Conservation (phyloP, 1,140 invertebrate species). For the Tenebrio molitor region DNA sequence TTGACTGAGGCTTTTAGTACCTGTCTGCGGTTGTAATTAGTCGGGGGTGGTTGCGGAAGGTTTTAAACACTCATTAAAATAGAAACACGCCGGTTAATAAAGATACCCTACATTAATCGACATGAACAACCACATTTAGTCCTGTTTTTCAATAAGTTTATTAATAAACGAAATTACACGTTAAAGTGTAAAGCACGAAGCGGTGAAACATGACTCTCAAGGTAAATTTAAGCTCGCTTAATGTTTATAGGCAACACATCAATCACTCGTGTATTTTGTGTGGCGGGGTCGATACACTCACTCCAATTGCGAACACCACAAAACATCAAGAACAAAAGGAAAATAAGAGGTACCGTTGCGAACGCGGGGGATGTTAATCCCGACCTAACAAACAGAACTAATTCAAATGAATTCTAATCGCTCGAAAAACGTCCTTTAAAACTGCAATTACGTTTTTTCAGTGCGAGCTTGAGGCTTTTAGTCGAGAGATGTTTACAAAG, state of each 20-base stretch:
- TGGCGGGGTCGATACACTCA: neutral
- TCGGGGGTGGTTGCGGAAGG: too few relatives aligned
- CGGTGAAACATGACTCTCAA: neutral
- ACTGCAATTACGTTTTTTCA: neutral
- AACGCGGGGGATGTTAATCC: neutral
- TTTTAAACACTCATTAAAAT: too few relatives aligned
- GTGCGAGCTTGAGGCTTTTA: neutral
- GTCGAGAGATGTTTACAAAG: neutral
- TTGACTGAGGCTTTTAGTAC: neutral
- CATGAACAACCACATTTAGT: too few relatives aligned
- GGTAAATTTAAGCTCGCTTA: neutral
- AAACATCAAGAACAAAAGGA: neutral
- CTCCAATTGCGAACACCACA: neutral
- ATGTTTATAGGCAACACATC: neutral
- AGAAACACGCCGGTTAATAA: too few relatives aligned
- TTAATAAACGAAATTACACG: too few relatives aligned
- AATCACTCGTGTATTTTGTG: neutral
- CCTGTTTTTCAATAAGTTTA: too few relatives aligned
- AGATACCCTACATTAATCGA: too few relatives aligned
- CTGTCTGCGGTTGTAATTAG: neutral
- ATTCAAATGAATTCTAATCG: too few relatives aligned
- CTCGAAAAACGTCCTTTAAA: too few relatives aligned
- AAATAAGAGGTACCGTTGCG: neutral
- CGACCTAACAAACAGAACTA: too few relatives aligned
- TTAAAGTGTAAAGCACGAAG: too few relatives aligned